These are phyloP conservation scores for Zaprionus obscuricornis DNA, from an alignment of 2,888 invertebrate genomes.

Conservation along the genomic window DNA sequence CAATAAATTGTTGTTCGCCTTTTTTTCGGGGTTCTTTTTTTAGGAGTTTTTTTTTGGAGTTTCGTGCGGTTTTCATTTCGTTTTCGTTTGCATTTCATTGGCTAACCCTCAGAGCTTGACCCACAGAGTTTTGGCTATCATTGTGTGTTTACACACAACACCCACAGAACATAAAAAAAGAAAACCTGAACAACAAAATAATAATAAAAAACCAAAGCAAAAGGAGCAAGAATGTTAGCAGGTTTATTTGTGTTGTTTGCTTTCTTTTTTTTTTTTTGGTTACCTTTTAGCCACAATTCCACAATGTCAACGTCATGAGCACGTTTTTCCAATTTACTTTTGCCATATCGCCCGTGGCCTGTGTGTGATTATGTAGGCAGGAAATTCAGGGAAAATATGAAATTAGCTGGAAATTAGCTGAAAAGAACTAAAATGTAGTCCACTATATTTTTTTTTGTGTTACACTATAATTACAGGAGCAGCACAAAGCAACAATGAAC, in stretches of 20 bases:
- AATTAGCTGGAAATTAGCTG: slow-evolving; percentile 71
- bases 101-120: slow-evolving; percentile 49
- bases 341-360: slow-evolving; percentile 35
- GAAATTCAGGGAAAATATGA: slow-evolving; percentile 54
- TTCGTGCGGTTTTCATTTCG: slow-evolving; percentile 61
- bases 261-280: slow-evolving; percentile 34
- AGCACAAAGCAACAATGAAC: slow-evolving; percentile 46
- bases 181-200: neutral
- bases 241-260: slow-evolving; percentile 40
- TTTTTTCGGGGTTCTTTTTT: slow-evolving; percentile 32
- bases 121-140: slow-evolving; percentile 48
- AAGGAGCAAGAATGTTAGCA: slow-evolving; percentile 42
- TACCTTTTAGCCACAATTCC: slow-evolving; percentile 10
- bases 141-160: slow-evolving; percentile 40
- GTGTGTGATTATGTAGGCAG: slow-evolving; percentile 47
- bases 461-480: slow-evolving; percentile 64
- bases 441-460: slow-evolving; percentile 54
- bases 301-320: slow-evolving; percentile 72
- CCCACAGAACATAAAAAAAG: neutral
- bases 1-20: no score
- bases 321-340: slow-evolving; percentile 72
- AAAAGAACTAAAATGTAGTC: slow-evolving; percentile 58
- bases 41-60: slow-evolving; percentile 16
- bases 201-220: slow-evolving; percentile 21
- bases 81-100: slow-evolving; percentile 65